These are phyloP conservation scores for Phymatocera aterrima DNA, from an alignment of 2,888 invertebrate genomes.

Conservation along the genomic window DNA sequence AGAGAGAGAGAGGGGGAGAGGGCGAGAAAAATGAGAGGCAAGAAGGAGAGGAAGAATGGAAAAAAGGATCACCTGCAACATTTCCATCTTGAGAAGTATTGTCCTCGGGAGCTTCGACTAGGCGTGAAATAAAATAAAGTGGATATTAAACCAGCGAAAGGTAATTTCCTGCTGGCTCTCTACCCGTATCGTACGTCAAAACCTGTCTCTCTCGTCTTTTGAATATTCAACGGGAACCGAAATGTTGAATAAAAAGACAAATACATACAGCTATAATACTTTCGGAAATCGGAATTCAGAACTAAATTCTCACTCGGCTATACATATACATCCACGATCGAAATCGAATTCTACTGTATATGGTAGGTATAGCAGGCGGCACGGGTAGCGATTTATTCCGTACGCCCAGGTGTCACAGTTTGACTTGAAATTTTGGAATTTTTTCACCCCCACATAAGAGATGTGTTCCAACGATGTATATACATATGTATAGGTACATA, in stretches of 20 bases:
- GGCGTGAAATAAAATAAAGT: slow-evolving; percentile 65
- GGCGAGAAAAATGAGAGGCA: neutral
- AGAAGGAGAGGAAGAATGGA: neutral
- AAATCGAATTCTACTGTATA: too few species aligned
- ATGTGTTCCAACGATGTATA: too few species aligned
- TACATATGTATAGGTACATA: too few species aligned
- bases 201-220: neutral
- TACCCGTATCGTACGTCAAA: slow-evolving; percentile 2
- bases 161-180: slow-evolving; percentile 66
- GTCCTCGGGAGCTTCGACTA: slow-evolving; percentile 1
- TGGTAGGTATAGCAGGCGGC: too few species aligned
- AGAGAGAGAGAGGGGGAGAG: neutral
- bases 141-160: slow-evolving; percentile 68
- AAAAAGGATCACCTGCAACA: too few species aligned
- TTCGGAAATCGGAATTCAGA: slow-evolving; percentile 22
- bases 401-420: too few species aligned
- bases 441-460: too few species aligned
- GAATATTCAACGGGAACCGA: slow-evolving; percentile 25
- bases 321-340: slow-evolving; percentile 11
- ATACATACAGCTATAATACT: too few species aligned
- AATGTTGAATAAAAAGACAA: too few species aligned
- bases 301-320: too few species aligned
- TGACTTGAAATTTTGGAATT: too few species aligned
- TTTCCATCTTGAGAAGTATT: neutral
- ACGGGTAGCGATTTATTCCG: too few species aligned